Evolutionary conservation across 2,797 vertebrate species (phyloP), one percentile per base, ranked within the genome.

Genomic region (Synaphobranchus kaupii): DNA sequence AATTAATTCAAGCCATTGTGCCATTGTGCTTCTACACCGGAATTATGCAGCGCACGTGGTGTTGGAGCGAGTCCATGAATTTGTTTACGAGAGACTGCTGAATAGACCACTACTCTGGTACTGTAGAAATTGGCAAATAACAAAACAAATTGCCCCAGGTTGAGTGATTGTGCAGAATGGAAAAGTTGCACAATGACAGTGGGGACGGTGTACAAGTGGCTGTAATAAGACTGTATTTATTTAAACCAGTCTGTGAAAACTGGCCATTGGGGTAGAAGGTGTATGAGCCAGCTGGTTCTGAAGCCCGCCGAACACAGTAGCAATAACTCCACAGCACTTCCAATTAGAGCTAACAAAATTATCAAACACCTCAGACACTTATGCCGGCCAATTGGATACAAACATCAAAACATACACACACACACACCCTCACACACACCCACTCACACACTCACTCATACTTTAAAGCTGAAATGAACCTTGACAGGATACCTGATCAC

Each of bases 71-170:
- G 31, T 20, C 68, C 68, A 34, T 73, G 68, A 15, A 34, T 76
- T 44, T 76, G 71, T 76, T 76, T 76, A 34, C 17, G 71, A 6
- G 71, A 76, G 71, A 34, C 71, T 76, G 71, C 71, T 76, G 71
- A 71, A 31, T 71, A 31, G 66, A 71, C 28, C 10, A 25, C 66
- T 71, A 34, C 66, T 34, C n/a, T 34, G 28, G 66, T 34, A 12
- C 66, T 76, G 71, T 20, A 17, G 31, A 76, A 76, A 76, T 76
- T 20, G 71, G 28, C 71, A 76, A 17, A 34, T 34, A 39, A 76
- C 34, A 76, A 44, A 76, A 76, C 71, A 76, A 76, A 76, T 39
- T 39, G 34, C 71, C 71, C 71, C 71, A 34, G 31, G 71, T 17
- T 76, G 71, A 34, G 71, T 44, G 71, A 76, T 76, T 76, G 71